Evolutionary conservation across 2,888 invertebrate species (phyloP).

Genomic region (Eudemis profundana): DNA sequence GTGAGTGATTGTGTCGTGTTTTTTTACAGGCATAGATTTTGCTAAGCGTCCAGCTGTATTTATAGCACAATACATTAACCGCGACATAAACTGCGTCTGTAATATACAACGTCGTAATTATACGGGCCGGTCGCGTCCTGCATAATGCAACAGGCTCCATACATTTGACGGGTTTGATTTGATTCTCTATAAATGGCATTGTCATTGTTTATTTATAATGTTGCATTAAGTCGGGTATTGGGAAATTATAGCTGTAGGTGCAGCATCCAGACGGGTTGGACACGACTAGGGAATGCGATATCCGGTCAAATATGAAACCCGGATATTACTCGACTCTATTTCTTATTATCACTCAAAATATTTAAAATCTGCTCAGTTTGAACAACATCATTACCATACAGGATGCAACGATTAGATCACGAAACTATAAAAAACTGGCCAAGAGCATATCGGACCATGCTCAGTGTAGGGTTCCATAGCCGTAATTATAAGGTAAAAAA

Average conservation of each 20-base stretch:
- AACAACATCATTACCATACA: background rate
- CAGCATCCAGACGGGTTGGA: slow-evolving; percentile 2
- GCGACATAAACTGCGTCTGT: slow-evolving; percentile 56
- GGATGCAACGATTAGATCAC: slow-evolving; percentile 10
- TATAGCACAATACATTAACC: slow-evolving; percentile 64
- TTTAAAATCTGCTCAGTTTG: too few species aligned
- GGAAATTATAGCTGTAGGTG: slow-evolving; percentile 29
- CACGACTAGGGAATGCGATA: too few species aligned
- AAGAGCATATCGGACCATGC: too few species aligned
- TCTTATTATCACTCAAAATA: background rate
- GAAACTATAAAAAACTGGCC: too few species aligned
- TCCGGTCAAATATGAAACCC: too few species aligned
- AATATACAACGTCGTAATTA: slow-evolving; percentile 72
- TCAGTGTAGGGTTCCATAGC: too few species aligned
- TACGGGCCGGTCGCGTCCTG: slow-evolving; percentile 64
- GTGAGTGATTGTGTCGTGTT: background rate
- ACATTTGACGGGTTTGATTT: slow-evolving; percentile 58
- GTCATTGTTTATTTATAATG: slow-evolving; percentile 44
- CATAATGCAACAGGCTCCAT: slow-evolving; percentile 61
- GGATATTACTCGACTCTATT: too few species aligned
- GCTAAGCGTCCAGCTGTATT: slow-evolving; percentile 51
- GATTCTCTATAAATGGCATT: slow-evolving; percentile 54
- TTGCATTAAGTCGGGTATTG: slow-evolving; percentile 33
- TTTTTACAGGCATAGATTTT: slow-evolving; percentile 16
- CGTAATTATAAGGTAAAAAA: too few species aligned